Base-by-base conservation (phyloP, 2,797 vertebrate species). In the Luscinia luscinia region DNA sequence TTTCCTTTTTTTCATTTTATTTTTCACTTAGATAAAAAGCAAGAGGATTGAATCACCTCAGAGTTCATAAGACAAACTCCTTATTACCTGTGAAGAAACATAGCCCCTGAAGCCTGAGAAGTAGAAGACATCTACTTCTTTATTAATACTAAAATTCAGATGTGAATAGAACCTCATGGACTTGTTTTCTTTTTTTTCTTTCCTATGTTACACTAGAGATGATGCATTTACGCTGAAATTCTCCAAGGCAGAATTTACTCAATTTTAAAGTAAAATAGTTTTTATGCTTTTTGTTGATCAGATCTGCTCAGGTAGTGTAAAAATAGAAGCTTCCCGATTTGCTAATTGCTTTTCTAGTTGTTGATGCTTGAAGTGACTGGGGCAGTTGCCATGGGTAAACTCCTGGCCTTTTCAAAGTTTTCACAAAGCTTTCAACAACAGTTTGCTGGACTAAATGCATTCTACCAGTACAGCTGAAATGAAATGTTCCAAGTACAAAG, bases 301-400 rank as follows among this genome's bases (percentile, higher is more conserved):
- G 24, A 77, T 74, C 34, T 7, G 3, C 26, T 80, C 28, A 87
- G 26, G 66, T 61, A 77, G 58, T 27, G 52, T 36, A 74, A 85
- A 93, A 77, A 45, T 15, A 74, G 87, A 89, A 92, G 26, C 36
- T 84, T 89, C n/a, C 20, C 89, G 69, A 78, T 81, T 86, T 89
- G 10, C 32, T 78, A 55, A 32, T 8, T 81, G 10, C 74, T 91
- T 92, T 63, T 86, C 51, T 52, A 19, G 28, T 30, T 19, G 51
- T 19, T 40, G 83, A 54, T 85, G 79, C 55, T 55, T 88, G 51
- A 52, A 90, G 67, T 62, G 80, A 76, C 58, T 59, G 51, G 48
- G 28, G 43, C 36, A 94, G 91, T 87, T 89, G 87, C 84, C 76
- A 87, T 84, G 84, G 82, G 73, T 92, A 89, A 94, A 91, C 54